These are phyloP conservation scores for Chymomyza costata DNA, from an alignment of 1,140 invertebrate genomes.

Conservation along the genomic window DNA sequence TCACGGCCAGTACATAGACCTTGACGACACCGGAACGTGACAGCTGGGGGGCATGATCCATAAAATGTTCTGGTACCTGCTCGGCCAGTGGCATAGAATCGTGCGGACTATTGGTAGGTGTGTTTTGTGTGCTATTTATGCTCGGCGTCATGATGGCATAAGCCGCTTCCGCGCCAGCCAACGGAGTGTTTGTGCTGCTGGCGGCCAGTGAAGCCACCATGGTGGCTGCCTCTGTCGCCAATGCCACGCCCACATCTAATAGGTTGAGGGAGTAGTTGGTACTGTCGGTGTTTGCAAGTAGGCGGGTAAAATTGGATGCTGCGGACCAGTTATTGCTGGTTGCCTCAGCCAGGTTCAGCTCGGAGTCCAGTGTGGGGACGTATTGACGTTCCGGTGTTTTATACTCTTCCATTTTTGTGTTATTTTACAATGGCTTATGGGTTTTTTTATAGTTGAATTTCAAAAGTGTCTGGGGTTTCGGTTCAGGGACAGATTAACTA, in stretches of 20 bases:
- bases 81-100: constrained; percentile 43
- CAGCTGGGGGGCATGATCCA: constrained; percentile 81
- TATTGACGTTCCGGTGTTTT: background rate
- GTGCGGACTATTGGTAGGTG: constrained; percentile 45
- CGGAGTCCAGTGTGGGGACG: constrained; percentile 4
- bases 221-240: constrained; percentile 29
- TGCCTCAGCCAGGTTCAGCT: constrained; percentile 6
- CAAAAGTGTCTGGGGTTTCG: too few species aligned
- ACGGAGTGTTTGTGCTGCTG: constrained; percentile 9
- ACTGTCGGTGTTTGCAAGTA: constrained; percentile 40
- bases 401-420: constrained; percentile 24
- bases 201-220: background rate
- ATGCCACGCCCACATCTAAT: constrained; percentile 35
- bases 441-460: too few species aligned
- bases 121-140: constrained; percentile 21
- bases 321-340: constrained; percentile 32
- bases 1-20: constrained; percentile 80
- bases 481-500: too few species aligned
- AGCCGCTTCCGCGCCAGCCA: constrained; percentile 23
- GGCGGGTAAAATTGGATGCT: constrained; percentile 42
- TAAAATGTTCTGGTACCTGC: constrained; percentile 52
- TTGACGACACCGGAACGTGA: constrained; percentile 79
- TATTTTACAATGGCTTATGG: too few species aligned
- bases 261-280: constrained; percentile 55
- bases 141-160: constrained; percentile 42